Conservation (phyloP, 92 coral and sea anemone species). For the Parazoanthus darwini region DNA sequence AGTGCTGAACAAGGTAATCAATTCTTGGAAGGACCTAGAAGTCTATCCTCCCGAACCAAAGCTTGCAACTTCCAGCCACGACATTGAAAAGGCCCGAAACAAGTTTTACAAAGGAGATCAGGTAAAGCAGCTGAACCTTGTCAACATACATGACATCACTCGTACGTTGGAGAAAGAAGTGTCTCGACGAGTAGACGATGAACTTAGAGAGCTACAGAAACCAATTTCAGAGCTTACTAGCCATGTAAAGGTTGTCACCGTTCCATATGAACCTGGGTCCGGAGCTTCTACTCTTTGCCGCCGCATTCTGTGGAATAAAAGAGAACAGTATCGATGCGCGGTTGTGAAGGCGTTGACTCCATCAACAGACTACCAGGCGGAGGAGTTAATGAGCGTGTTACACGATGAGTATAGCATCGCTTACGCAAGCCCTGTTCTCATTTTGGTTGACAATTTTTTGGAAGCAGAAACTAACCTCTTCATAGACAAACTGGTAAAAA, state of each 20-base stretch:
- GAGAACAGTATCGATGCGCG: slow-evolving; percentile 55
- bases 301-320: slow-evolving; percentile 60
- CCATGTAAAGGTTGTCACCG: slow-evolving; percentile 49
- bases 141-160: slow-evolving; percentile 51
- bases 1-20: slow-evolving; percentile 54
- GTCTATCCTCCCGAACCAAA: slow-evolving; percentile 61
- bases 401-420: slow-evolving; percentile 40
- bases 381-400: slow-evolving; percentile 33
- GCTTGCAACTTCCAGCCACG: slow-evolving; percentile 19
- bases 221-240: slow-evolving; percentile 31
- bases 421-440: slow-evolving; percentile 39
- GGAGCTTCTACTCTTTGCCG: slow-evolving; percentile 72
- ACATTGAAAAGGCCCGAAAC: slow-evolving; percentile 48
- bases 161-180: slow-evolving; percentile 46
- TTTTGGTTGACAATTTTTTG: slow-evolving; percentile 53
- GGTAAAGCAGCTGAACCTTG: slow-evolving; percentile 51
- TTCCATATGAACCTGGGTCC: slow-evolving; percentile 67
- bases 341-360: slow-evolving; percentile 57
- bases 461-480: slow-evolving; percentile 34
- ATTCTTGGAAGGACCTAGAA: slow-evolving; percentile 70
- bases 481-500: slow-evolving; percentile 36
- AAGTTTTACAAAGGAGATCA: slow-evolving; percentile 66
- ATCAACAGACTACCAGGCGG: slow-evolving; percentile 57
- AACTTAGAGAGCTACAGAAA: slow-evolving; percentile 33
- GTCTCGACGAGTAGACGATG: slow-evolving; percentile 26